Conservation (phyloP, 2,888 invertebrate genomes). For the Plutella xylostella region DNA sequence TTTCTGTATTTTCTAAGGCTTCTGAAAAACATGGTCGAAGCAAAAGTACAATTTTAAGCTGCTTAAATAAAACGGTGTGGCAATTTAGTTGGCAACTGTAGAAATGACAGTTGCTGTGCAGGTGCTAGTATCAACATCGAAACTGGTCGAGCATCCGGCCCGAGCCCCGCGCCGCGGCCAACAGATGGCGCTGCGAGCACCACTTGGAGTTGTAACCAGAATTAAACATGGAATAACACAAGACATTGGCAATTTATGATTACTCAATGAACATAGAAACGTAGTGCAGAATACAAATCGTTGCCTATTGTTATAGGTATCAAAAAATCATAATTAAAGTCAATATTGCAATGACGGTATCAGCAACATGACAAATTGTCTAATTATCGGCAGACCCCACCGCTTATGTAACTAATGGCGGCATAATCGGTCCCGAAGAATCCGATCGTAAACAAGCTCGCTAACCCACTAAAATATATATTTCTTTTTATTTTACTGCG, state of each 20-base stretch:
- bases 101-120: constrained; percentile 38
- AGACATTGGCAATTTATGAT: too few relatives aligned
- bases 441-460: constrained; percentile 63
- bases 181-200: constrained; percentile 55
- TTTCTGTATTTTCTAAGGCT: too few relatives aligned
- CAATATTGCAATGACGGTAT: constrained; percentile 27
- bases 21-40: too few relatives aligned
- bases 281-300: too few relatives aligned
- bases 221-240: too few relatives aligned
- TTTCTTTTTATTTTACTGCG: constrained; percentile 62
- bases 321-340: background rate
- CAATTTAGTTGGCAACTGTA: constrained; percentile 18
- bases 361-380: constrained; percentile 42
- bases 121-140: constrained; percentile 57
- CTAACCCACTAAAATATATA: constrained; percentile 70
- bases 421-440: constrained; percentile 52
- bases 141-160: constrained; percentile 67
- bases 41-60: too few relatives aligned
- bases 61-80: too few relatives aligned
- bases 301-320: too few relatives aligned
- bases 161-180: constrained; percentile 26
- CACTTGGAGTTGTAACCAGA: too few relatives aligned
- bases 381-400: constrained; percentile 40
- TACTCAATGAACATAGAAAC: too few relatives aligned
- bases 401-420: constrained; percentile 59